These are phyloP conservation scores for Papilio demoleus DNA, from an alignment of 2,888 invertebrate genomes.

Conservation along the genomic window DNA sequence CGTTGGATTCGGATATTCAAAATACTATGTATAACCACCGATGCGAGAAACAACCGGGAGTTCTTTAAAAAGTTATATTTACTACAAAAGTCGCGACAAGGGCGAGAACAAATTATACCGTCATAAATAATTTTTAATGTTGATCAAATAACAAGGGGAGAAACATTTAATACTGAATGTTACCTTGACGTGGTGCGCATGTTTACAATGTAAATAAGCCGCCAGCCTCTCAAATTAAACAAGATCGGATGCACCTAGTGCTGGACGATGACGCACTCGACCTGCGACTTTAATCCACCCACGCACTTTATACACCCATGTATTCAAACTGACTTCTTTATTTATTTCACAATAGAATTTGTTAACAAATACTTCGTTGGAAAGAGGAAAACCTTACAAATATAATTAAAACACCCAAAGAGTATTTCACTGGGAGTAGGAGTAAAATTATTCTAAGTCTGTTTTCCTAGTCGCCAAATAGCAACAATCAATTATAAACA, in stretches of 20 bases:
- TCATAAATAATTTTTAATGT: slow-evolving; percentile 22
- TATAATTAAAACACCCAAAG: background rate
- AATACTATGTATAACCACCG: background rate
- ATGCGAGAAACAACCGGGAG: slow-evolving; percentile 7
- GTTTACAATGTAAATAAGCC: slow-evolving; percentile 37
- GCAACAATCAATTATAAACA: background rate
- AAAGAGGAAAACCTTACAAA: background rate
- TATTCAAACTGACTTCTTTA: slow-evolving; percentile 12
- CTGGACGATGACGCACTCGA: slow-evolving; percentile 18
- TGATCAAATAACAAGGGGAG: slow-evolving; percentile 21
- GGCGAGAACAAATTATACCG: slow-evolving; percentile 9
- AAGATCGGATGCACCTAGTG: slow-evolving; percentile 29
- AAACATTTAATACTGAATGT: slow-evolving; percentile 23
- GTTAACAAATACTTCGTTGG: background rate
- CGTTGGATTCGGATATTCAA: background rate
- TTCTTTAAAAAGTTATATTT: background rate
- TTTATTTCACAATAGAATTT: slow-evolving; percentile 11
- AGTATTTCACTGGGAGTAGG: background rate
- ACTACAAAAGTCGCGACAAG: slow-evolving; percentile 10
- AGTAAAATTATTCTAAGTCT: background rate
- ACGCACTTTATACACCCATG: slow-evolving; percentile 20
- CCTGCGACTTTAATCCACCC: slow-evolving; percentile 23
- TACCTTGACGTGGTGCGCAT: slow-evolving; percentile 13
- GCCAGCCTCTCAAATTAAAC: slow-evolving; percentile 29
- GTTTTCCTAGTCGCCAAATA: background rate